phyloP scores from a whole-genome alignment of 2,888 invertebrate species.

The Coenonympha arcania region DNA sequence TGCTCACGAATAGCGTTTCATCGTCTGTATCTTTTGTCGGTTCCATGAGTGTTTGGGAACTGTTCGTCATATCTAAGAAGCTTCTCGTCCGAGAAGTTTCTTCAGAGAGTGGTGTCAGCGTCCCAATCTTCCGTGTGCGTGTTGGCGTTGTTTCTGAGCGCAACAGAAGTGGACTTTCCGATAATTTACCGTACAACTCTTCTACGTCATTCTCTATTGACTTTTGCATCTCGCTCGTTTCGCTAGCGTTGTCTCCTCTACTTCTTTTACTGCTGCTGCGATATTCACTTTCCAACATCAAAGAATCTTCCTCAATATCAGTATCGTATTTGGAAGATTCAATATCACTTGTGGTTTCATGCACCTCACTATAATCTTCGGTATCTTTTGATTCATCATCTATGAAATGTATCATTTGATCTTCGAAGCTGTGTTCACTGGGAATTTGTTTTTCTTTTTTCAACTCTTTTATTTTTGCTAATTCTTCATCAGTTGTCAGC shows the following conservation, averaged over 20 bases:
- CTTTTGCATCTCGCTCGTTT: constrained; percentile 40
- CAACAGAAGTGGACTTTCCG: constrained; percentile 21
- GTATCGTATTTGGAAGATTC: constrained; percentile 36
- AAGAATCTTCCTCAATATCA: constrained; percentile 58
- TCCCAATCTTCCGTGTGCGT: constrained; percentile 35
- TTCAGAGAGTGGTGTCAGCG: constrained; percentile 58
- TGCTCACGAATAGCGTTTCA: constrained; percentile 41
- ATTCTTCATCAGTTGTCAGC: constrained; percentile 41
- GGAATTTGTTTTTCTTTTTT: constrained; percentile 35
- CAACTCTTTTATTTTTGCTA: no score
- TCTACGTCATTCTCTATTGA: constrained; percentile 52
- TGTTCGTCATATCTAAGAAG: constrained; percentile 40
- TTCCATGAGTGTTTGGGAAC: constrained; percentile 25
- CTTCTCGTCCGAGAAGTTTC: constrained; percentile 50
- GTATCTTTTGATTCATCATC: constrained; percentile 38
- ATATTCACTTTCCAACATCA: constrained; percentile 37
- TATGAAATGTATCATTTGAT: constrained; percentile 27
- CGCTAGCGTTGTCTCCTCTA: constrained; percentile 32
- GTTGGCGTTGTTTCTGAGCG: constrained; percentile 26
- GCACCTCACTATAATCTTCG: constrained; percentile 28
- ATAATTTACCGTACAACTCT: constrained; percentile 50
- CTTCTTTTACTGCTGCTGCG: constrained; percentile 19
- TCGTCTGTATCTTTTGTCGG: constrained; percentile 22
- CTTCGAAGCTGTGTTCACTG: constrained; percentile 18
- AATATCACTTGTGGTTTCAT: constrained; percentile 35